Percentiles rank a stretch among this genome's conserved stretches.
phyloP scores from a whole-genome alignment of 1,140 invertebrate species.

The Drosophila sp. region DNA sequence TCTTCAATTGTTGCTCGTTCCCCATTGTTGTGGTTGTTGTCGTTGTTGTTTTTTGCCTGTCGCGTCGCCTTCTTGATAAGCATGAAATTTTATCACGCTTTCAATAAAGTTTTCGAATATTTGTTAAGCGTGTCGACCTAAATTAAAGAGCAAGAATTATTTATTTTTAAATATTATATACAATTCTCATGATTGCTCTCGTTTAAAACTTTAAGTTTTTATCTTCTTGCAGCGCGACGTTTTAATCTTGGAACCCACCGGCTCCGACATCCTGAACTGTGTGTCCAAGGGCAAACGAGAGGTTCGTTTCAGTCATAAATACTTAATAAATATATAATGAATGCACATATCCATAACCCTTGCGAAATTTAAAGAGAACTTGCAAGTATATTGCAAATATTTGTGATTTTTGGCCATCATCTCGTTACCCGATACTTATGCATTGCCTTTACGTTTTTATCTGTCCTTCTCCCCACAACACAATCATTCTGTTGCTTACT shows the following conservation, averaged over 20 bases:
- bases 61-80: conserved; percentile 52
- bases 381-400: conserved; percentile 35
- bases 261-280: conserved; percentile 89
- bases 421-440: conserved; percentile 44
- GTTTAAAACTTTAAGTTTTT: conserved; percentile 21
- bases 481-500: conserved; percentile 42
- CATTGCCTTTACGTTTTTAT: conserved; percentile 46
- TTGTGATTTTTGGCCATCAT: conserved; percentile 44
- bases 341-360: conserved; percentile 40
- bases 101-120: conserved; percentile 70
- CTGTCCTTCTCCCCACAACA: conserved; percentile 19
- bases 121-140: conserved; percentile 46
- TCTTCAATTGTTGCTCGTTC: conserved; percentile 52
- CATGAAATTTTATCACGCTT: conserved; percentile 71
- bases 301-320: conserved; percentile 85
- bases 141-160: conserved; percentile 41
- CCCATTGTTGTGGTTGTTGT: conserved; percentile 37
- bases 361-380: conserved; percentile 38
- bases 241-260: conserved; percentile 88
- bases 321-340: not conserved
- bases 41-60: conserved; percentile 46
- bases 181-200: conserved; percentile 1
- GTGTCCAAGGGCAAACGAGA: conserved; percentile 92
- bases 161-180: conserved; percentile 23
- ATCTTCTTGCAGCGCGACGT: conserved; percentile 88